Percentiles rank a stretch among this genome's conserved stretches.
Conservation (phyloP, 1,140 invertebrate genomes). For the Papilio polyxenes region DNA sequence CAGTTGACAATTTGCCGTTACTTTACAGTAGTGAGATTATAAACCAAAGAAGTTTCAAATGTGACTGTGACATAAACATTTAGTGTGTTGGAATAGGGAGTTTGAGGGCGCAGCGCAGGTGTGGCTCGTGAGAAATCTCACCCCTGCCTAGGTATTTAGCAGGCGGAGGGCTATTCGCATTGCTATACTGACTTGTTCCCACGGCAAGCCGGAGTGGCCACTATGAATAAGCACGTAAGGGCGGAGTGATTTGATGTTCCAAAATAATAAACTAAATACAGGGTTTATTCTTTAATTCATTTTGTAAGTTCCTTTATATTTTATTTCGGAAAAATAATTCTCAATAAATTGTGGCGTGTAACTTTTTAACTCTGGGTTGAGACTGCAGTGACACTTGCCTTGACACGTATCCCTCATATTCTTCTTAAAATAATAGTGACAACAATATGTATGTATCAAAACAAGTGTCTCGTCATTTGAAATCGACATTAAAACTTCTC, state of each 20-base stretch:
- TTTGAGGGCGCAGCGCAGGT: conserved; percentile 56
- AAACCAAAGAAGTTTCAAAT: background rate
- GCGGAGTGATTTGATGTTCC: background rate
- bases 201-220: conserved; percentile 47
- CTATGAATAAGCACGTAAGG: background rate
- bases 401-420: too few relatives aligned
- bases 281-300: background rate
- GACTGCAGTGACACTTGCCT: too few relatives aligned
- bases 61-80: conserved; percentile 24
- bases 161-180: conserved; percentile 38
- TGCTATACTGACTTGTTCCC: conserved; percentile 36
- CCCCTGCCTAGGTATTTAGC: conserved; percentile 45
- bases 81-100: conserved; percentile 32
- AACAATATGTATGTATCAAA: too few relatives aligned
- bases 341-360: too few relatives aligned
- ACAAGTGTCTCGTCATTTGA: too few relatives aligned
- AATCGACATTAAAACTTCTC: background rate
- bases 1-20: background rate
- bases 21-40: background rate
- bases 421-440: too few relatives aligned
- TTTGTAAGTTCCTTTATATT: background rate
- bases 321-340: background rate
- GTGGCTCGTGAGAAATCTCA: conserved; percentile 57
- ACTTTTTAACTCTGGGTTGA: too few relatives aligned
- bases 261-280: background rate